Percentiles rank a stretch among this genome's conserved stretches.
Evolutionary conservation across 2,888 invertebrate genomes (phyloP).

Genomic region (Latrodectus hesperus): DNA sequence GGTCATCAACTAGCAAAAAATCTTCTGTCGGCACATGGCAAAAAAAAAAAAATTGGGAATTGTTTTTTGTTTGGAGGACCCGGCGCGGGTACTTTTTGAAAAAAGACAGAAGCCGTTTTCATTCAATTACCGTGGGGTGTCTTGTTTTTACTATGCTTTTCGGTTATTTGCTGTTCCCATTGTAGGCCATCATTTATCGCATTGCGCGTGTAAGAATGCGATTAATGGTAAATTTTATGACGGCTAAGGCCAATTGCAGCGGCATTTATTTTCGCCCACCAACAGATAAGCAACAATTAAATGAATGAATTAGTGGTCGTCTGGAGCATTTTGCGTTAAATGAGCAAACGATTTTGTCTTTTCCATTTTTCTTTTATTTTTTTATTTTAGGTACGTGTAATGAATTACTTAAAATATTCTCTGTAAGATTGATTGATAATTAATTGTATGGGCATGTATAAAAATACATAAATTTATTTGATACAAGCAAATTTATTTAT

Average conservation of each 20-base stretch:
- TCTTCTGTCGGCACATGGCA: constrained; percentile 58
- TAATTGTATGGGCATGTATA: too few relatives aligned
- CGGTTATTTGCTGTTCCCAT: constrained; percentile 4
- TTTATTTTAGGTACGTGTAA: neutral
- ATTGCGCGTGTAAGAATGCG: constrained; percentile 48
- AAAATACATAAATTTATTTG: too few relatives aligned
- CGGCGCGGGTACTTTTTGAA: constrained; percentile 11
- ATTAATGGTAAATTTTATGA: constrained; percentile 34
- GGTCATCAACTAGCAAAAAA: constrained; percentile 6
- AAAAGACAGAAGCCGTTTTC: constrained; percentile 29
- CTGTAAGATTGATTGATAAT: too few relatives aligned
- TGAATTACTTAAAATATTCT: neutral
- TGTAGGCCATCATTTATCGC: constrained; percentile 32
- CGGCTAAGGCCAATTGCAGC: neutral
- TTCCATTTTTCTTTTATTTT: neutral
- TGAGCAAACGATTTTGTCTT: neutral
- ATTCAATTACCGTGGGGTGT: constrained; percentile 47
- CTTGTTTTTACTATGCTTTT: constrained; percentile 18
- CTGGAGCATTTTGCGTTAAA: neutral
- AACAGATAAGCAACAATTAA: neutral
- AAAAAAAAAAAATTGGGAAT: constrained; percentile 40
- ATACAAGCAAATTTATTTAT: too few relatives aligned
- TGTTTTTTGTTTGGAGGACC: constrained; percentile 14
- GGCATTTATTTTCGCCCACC: neutral
- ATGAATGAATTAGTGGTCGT: neutral